These are phyloP conservation scores for Enteromius treurensis DNA, from an alignment of 2,797 vertebrate genomes.

Conservation along the genomic window DNA sequence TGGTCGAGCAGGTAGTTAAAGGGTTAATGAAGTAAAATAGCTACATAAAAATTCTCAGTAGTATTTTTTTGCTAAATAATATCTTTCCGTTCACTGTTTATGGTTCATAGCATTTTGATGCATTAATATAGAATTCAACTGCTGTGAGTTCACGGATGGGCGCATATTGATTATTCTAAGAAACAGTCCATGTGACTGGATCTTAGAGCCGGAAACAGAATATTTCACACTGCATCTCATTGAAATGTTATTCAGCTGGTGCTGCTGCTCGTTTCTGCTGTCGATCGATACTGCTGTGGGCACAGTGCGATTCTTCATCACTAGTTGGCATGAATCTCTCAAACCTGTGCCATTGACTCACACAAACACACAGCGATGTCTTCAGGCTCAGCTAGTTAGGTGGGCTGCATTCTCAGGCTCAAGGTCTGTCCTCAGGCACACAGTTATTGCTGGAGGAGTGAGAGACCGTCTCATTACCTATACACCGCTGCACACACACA, in stretches of 20 bases:
- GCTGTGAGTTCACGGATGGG: neutral
- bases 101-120: neutral
- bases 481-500: conserved; percentile 51
- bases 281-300: conserved; percentile 62
- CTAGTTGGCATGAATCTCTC: conserved; percentile 71
- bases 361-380: conserved; percentile 68
- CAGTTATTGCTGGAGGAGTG: conserved; percentile 73
- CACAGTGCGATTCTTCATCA: conserved; percentile 68
- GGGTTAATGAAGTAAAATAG: neutral
- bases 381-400: conserved; percentile 79
- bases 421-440: conserved; percentile 72
- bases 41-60: neutral
- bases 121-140: neutral
- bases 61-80: neutral
- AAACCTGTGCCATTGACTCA: conserved; percentile 58
- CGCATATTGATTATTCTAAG: neutral
- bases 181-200: neutral
- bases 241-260: conserved; percentile 10
- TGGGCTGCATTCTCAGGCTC: conserved; percentile 70
- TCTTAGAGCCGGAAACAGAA: neutral
- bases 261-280: conserved; percentile 3
- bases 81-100: neutral
- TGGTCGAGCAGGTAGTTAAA: no score
- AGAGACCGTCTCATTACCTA: conserved; percentile 75
- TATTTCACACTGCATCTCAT: conserved; percentile 4